phyloP scores from a whole-genome alignment of 2,113 vertebrate species.

The Gymnogyps californianus region DNA sequence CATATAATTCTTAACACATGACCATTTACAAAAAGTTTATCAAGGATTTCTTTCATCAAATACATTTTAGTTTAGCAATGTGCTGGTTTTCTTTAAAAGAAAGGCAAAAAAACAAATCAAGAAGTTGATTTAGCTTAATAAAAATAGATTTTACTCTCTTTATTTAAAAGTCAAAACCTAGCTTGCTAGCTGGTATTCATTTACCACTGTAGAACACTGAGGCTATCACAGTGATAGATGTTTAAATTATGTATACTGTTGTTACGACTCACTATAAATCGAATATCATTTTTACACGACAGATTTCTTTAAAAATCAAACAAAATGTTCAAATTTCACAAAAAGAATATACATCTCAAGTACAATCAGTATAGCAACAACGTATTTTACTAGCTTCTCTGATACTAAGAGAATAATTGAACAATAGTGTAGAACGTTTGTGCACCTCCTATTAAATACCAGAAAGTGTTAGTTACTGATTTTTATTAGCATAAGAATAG shows the following conservation, averaged over 20 bases:
- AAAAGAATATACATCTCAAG: not conserved
- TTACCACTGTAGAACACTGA: not conserved
- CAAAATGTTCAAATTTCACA: not conserved
- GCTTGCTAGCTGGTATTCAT: not conserved
- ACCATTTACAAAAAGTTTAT: conserved; percentile 23
- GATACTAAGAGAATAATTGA: not conserved
- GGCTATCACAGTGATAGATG: not conserved
- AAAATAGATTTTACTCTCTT: not conserved
- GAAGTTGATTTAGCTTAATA: not conserved
- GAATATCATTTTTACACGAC: not conserved
- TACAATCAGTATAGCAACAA: not conserved
- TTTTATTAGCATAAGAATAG: not conserved
- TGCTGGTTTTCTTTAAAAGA: not conserved
- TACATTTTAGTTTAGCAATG: not conserved
- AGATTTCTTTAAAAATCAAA: not conserved
- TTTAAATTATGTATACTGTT: not conserved
- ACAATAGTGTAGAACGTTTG: not conserved
- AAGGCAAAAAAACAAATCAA: not conserved
- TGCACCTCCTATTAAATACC: not conserved
- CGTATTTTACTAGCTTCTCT: not conserved
- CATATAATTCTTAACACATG: not conserved
- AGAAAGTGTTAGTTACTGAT: not conserved
- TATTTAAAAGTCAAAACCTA: not conserved
- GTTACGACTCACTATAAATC: not conserved
- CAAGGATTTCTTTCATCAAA: not conserved